phyloP scores from a whole-genome alignment of 2,888 invertebrate genomes.

The Aphidius colemani region DNA sequence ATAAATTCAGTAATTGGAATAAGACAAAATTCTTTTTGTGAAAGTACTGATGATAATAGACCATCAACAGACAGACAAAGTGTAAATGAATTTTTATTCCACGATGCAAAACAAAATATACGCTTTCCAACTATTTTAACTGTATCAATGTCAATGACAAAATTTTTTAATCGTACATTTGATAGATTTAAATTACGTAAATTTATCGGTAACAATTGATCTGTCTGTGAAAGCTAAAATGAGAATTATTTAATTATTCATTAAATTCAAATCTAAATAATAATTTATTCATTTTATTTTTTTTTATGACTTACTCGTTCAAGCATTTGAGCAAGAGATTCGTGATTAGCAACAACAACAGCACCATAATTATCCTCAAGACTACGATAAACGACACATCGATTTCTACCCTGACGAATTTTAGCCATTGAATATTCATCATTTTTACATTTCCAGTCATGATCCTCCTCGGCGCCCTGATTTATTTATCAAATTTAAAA shows the following conservation, averaged over 20 bases:
- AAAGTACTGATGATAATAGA: constrained; percentile 61
- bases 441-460: constrained; percentile 61
- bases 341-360: constrained; percentile 87
- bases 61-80: constrained; percentile 64
- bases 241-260: not conserved
- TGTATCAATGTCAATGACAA: constrained; percentile 64
- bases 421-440: constrained; percentile 60
- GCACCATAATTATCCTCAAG: constrained; percentile 90
- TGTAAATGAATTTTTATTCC: constrained; percentile 66
- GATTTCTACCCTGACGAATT: constrained; percentile 76
- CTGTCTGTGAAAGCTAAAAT: constrained; percentile 68
- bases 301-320: constrained; percentile 71
- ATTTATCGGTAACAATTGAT: constrained; percentile 73
- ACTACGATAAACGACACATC: constrained; percentile 82
- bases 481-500: constrained; percentile 11
- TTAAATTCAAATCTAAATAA: not conserved
- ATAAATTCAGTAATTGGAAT: constrained; percentile 81
- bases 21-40: constrained; percentile 68
- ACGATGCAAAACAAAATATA: constrained; percentile 76
- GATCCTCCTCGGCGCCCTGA: constrained; percentile 63
- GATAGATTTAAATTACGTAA: constrained; percentile 75
- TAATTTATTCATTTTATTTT: not conserved
- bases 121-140: constrained; percentile 70
- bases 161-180: constrained; percentile 77
- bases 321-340: constrained; percentile 84